Percentiles rank a stretch among this genome's conserved stretches.
Evolutionary conservation across 1,140 invertebrate species (phyloP).

Genomic region (Leptinotarsa undecemlineata): DNA sequence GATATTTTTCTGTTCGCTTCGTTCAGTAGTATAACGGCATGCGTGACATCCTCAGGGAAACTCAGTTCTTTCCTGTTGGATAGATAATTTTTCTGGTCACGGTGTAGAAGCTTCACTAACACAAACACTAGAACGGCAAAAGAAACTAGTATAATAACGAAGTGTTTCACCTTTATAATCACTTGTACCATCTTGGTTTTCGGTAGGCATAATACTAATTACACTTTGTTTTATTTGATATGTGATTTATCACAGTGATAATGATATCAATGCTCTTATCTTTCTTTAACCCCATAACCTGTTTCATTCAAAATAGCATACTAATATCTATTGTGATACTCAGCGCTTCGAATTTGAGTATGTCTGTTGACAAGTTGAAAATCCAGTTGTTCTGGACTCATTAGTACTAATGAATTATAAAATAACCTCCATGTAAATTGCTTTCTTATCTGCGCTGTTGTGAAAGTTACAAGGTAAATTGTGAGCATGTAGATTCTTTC

Average conservation of each 20-base stretch:
- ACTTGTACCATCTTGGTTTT: background rate
- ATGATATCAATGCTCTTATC: background rate
- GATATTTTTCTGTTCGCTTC: constrained; percentile 58
- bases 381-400: too few species aligned
- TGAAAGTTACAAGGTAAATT: too few species aligned
- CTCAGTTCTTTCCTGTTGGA: constrained; percentile 28
- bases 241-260: background rate
- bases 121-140: background rate
- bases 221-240: background rate
- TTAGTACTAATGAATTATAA: too few species aligned
- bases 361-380: too few species aligned
- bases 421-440: too few species aligned
- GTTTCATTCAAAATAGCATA: background rate
- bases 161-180: constrained; percentile 52
- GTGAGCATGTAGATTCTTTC: too few species aligned
- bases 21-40: constrained; percentile 38
- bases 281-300: background rate
- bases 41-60: constrained; percentile 37
- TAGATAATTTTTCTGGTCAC: background rate
- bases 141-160: constrained; percentile 46
- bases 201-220: background rate
- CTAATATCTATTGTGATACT: too few species aligned
- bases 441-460: too few species aligned
- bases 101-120: background rate
- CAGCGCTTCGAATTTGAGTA: too few species aligned